A percentile compares a stretch with the other conserved stretches of the same genome.
These are phyloP conservation scores for Dufourea novaeangliae DNA, from an alignment of 1,140 invertebrate species.

Conservation along the genomic window DNA sequence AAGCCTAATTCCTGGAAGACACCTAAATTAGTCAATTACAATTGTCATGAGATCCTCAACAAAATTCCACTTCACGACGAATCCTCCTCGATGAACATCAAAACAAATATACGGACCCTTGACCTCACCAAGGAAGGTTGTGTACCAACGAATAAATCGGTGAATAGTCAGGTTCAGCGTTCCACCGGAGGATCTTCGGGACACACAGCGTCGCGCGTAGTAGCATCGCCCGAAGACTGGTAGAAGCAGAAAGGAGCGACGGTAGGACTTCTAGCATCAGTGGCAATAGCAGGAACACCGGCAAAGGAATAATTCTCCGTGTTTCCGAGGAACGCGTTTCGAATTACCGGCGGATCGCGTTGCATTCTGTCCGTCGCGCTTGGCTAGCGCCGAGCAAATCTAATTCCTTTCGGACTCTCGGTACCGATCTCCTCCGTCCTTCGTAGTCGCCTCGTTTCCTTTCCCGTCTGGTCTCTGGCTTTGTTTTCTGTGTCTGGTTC, in stretches of 20 bases:
- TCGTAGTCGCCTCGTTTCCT: conserved; percentile 35
- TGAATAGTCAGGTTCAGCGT: conserved; percentile 5
- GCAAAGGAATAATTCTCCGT: conserved; percentile 73
- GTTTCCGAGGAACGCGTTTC: conserved; percentile 76
- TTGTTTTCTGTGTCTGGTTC: conserved; percentile 32
- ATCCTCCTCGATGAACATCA: background rate
- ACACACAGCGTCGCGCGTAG: conserved; percentile 9
- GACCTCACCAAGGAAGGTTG: background rate
- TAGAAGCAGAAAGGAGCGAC: conserved; percentile 38
- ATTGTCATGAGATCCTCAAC: no score
- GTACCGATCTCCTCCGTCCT: conserved; percentile 43
- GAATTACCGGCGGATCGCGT: conserved; percentile 76
- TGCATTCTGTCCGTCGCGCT: conserved; percentile 77
- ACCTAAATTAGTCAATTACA: no score
- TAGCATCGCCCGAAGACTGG: conserved; percentile 28
- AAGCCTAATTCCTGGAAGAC: no score
- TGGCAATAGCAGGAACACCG: conserved; percentile 56
- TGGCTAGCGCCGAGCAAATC: conserved; percentile 77
- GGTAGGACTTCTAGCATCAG: conserved; percentile 25
- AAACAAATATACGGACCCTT: background rate
- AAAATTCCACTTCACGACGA: no score
- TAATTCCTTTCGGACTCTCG: conserved; percentile 72
- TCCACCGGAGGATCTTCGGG: background rate
- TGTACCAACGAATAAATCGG: background rate
- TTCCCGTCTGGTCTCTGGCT: conserved; percentile 36